Evolutionary conservation across 2,888 invertebrate species (phyloP), one percentile per base, ranked within the genome.

Genomic region (Acanthosepion pharaonis): DNA sequence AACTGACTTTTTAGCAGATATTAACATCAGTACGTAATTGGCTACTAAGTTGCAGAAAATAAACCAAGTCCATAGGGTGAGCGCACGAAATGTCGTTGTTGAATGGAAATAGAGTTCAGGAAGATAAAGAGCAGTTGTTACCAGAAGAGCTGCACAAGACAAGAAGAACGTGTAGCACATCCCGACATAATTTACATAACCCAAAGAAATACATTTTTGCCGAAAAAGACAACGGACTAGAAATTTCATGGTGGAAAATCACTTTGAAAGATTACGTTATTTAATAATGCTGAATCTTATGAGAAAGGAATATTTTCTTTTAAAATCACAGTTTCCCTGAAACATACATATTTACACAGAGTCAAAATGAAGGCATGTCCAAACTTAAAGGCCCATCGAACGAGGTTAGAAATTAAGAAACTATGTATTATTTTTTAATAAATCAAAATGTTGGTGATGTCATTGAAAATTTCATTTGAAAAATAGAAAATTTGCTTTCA

Each of bases 11-110:
- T 94, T 94, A 0, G 95, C 95, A 48, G 95, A 95, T 92, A 95
- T 95, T 6, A 96, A 92, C n/a, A 96, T 95, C 94, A 96, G 95
- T 0, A 96, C 23, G 94, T 96, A 96, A 95, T 97, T 96, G 28
- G 95, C 95, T 42, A 96, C 33, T 20, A 95, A 95, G 94, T 95
- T 96, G 23, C 95, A 49, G 92, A 96, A 96, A n/a, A 96, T 91
- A 94, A 96, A 96, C 92, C 94, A 95, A 51, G 95, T 95, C 9
- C 96, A 92, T 8, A 95, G 55, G 15, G 55, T 94, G 59, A 94
- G 94, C 23, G 64, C 59, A 20, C 94, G 53, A n/a, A 64, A 64
- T 55, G 64, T 64, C 20, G 42, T 48, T 25, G 59, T 64, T 15
- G 53, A 55, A 64, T 94, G 48, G 11, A 64, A 94, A 28, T 55